Percentiles rank a stretch among this genome's conserved stretches.
These are phyloP conservation scores for Zapus hudsonius DNA, from an alignment of 2,113 vertebrate genomes.

Conservation along the genomic window DNA sequence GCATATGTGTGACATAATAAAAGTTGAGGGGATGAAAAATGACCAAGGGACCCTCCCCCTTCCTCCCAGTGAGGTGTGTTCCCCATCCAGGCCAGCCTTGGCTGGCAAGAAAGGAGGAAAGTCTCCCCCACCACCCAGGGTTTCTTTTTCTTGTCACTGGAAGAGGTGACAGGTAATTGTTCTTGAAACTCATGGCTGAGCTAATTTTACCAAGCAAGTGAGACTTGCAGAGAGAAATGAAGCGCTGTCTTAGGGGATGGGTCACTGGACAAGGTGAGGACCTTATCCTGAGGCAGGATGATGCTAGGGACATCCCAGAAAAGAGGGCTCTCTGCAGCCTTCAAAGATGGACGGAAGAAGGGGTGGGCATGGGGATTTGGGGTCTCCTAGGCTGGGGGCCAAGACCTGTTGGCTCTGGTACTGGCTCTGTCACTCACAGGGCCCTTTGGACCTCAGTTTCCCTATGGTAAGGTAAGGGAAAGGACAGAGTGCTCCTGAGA, in stretches of 20 bases:
- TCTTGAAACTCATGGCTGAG: slow-evolving; percentile 80
- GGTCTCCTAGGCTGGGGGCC: accelerated
- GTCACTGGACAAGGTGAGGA: background rate
- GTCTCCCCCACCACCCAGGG: slow-evolving; percentile 68
- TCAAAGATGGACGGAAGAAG: no score
- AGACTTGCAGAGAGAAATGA: background rate
- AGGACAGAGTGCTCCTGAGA: accelerated
- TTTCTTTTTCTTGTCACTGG: slow-evolving; percentile 79
- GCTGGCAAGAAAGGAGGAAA: slow-evolving; percentile 72
- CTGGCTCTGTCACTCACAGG: background rate
- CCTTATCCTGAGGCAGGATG: no score
- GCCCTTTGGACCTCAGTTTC: background rate
- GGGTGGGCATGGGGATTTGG: background rate
- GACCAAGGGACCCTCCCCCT: background rate
- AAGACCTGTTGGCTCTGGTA: background rate
- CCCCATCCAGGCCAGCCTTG: slow-evolving; percentile 7
- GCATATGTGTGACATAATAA: background rate
- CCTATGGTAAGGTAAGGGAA: background rate
- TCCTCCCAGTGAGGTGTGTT: background rate
- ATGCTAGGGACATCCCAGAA: background rate
- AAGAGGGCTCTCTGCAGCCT: background rate
- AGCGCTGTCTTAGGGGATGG: background rate
- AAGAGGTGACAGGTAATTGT: slow-evolving; percentile 65
- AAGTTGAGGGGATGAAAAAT: accelerated
- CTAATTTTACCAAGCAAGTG: slow-evolving; percentile 72